These are phyloP conservation scores for Oncorhynchus mykiss DNA, from an alignment of 2,113 vertebrate genomes.

Conservation along the genomic window DNA sequence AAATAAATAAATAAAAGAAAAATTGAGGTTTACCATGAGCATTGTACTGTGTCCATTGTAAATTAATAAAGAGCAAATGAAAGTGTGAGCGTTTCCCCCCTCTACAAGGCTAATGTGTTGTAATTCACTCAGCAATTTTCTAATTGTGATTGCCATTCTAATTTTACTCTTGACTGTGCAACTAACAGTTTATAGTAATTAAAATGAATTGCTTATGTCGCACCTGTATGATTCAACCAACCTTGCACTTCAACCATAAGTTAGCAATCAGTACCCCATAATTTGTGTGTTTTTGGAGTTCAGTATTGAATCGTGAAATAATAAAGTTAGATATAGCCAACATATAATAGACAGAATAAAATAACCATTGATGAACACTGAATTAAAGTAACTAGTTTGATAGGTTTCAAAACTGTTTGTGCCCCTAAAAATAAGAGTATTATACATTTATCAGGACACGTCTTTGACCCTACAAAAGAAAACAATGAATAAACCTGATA, in stretches of 20 bases:
- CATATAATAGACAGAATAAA: neutral
- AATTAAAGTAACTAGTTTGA: neutral
- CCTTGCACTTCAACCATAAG: conserved; percentile 72
- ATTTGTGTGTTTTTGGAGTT: neutral
- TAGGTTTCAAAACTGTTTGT: neutral
- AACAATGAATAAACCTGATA: neutral
- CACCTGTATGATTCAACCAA: conserved; percentile 84
- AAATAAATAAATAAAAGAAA: too few relatives aligned
- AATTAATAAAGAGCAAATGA: conserved; percentile 38
- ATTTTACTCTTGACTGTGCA: conserved; percentile 95
- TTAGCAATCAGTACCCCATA: conserved; percentile 48
- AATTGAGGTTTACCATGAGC: conserved; percentile 18
- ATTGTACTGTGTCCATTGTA: conserved; percentile 38
- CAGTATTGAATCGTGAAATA: neutral
- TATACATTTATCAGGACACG: neutral
- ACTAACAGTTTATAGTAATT: conserved; percentile 88
- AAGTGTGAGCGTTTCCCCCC: conserved; percentile 30
- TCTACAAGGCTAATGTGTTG: conserved; percentile 83
- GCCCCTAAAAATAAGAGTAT: neutral
- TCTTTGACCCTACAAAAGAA: neutral
- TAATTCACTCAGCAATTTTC: conserved; percentile 90
- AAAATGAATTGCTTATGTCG: conserved; percentile 89
- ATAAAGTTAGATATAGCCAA: neutral
- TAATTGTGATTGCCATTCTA: conserved; percentile 99
- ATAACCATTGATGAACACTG: neutral